phyloP scores from a whole-genome alignment of 2,888 invertebrate genomes.

The Apodemia hepburni region DNA sequence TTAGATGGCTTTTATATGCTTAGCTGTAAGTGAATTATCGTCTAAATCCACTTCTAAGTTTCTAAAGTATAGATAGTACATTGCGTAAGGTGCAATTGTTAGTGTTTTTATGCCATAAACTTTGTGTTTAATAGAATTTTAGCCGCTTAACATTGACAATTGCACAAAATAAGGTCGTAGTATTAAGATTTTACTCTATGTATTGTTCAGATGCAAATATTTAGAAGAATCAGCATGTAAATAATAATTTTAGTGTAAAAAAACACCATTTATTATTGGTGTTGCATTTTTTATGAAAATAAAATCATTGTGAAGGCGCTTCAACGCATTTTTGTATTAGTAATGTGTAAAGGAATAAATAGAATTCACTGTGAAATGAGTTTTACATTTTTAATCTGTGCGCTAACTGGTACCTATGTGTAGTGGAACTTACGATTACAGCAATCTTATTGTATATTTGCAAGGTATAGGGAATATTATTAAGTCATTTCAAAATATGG shows the following conservation, averaged over 20 bases:
- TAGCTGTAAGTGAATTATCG: constrained; percentile 66
- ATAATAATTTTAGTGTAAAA: constrained; percentile 61
- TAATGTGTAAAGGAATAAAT: constrained; percentile 34
- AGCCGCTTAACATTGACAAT: constrained; percentile 56
- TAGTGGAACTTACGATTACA: constrained; percentile 20
- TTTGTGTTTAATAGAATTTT: constrained; percentile 33
- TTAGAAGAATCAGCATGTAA: constrained; percentile 76
- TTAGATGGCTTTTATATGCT: constrained; percentile 33
- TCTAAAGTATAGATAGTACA: constrained; percentile 59
- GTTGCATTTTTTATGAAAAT: constrained; percentile 61
- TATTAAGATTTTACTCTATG: constrained; percentile 74
- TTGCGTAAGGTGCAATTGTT: constrained; percentile 73
- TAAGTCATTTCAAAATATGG: neutral
- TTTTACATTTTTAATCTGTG: constrained; percentile 27
- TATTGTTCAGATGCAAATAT: constrained; percentile 80
- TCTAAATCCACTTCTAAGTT: constrained; percentile 72
- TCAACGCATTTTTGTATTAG: constrained; percentile 43
- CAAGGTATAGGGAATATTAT: constrained; percentile 9
- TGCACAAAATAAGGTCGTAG: constrained; percentile 65
- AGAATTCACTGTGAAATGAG: constrained; percentile 29
- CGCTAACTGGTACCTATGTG: constrained; percentile 35
- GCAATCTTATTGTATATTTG: neutral
- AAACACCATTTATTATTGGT: constrained; percentile 53
- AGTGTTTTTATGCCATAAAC: constrained; percentile 55
- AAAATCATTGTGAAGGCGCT: constrained; percentile 49